phyloP scores from a whole-genome alignment of 2,797 vertebrate genomes.

The Alauda arvensis region DNA sequence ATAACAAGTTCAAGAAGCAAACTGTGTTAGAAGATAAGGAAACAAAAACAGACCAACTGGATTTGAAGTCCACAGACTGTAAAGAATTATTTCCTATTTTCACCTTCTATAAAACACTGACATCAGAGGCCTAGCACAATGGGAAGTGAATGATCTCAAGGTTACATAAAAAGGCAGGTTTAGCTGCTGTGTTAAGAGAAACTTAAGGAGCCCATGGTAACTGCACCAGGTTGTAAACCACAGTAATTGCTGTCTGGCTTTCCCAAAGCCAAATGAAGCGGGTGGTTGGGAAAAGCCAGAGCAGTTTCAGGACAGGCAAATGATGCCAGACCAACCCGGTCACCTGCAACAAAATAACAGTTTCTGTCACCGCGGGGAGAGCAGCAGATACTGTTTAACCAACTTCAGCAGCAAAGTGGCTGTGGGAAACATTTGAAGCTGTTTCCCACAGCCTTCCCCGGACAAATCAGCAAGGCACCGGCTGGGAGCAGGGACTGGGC shows the following conservation, averaged over 20 bases:
- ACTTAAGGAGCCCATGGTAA: background rate
- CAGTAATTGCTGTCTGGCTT: rapidly evolving
- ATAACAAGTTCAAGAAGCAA: background rate
- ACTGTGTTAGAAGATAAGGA: background rate
- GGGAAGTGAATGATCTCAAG: background rate
- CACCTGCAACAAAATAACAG: background rate
- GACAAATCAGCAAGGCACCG: rapidly evolving
- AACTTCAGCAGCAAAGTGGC: background rate
- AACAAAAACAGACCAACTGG: background rate
- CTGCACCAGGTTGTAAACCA: background rate
- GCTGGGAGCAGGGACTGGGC: background rate
- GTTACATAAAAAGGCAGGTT: background rate
- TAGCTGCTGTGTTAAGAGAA: background rate
- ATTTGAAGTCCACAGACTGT: background rate
- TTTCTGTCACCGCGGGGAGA: rapidly evolving
- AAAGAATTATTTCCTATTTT: background rate
- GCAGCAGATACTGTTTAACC: background rate
- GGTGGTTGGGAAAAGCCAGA: background rate
- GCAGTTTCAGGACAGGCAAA: background rate
- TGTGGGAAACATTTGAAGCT: background rate
- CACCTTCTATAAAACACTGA: background rate
- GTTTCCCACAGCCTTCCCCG: background rate
- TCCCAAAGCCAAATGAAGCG: background rate
- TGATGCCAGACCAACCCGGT: rapidly evolving
- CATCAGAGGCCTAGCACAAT: background rate